These are phyloP conservation scores for Sialia sialis DNA, from an alignment of 2,113 vertebrate genomes.

Conservation along the genomic window DNA sequence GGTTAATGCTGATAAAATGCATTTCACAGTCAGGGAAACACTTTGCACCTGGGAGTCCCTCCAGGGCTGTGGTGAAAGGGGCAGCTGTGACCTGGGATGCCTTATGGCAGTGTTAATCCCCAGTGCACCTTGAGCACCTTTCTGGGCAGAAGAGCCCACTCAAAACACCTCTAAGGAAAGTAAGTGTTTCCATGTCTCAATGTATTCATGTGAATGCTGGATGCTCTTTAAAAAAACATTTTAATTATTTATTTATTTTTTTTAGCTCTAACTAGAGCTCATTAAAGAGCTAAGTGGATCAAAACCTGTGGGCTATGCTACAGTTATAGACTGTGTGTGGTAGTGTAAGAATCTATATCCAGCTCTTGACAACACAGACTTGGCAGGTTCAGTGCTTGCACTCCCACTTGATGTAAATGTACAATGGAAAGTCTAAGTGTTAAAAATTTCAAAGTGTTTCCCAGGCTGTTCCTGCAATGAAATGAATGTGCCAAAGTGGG, in stretches of 20 bases:
- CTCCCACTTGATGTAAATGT: neutral
- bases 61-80: neutral
- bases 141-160: neutral
- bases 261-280: neutral
- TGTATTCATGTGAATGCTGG: neutral
- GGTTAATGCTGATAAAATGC: neutral
- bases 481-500: neutral
- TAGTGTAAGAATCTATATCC: neutral
- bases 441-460: neutral
- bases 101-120: neutral
- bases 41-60: neutral
- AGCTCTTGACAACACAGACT: neutral
- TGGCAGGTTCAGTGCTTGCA: neutral
- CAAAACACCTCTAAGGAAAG: neutral
- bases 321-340: neutral
- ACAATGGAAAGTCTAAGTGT: neutral
- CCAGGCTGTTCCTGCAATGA: neutral
- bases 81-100: neutral
- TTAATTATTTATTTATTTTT: neutral
- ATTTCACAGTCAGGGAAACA: neutral
- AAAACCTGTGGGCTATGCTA: neutral
- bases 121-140: neutral
- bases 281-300: neutral
- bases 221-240: neutral
- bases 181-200: neutral